phyloP scores from a whole-genome alignment of 2,797 vertebrate genomes.

The Coendou prehensilis region DNA sequence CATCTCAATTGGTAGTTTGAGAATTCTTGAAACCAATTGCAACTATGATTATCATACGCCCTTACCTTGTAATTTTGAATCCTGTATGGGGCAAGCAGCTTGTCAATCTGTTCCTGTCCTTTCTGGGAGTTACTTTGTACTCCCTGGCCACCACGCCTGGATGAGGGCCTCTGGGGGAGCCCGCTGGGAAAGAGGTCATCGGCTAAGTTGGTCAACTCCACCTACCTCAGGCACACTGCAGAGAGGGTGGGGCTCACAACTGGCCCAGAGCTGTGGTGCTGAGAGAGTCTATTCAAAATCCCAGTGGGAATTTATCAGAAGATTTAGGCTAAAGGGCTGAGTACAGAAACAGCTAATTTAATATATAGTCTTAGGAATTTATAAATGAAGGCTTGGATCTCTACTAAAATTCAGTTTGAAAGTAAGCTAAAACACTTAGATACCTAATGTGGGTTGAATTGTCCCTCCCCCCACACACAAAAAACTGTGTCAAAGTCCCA shows the following conservation, averaged over 20 bases:
- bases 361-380: not conserved
- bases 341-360: not conserved
- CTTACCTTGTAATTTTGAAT: conserved; percentile 54
- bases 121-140: not conserved
- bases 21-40: conserved; percentile 46
- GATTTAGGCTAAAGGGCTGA: not conserved
- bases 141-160: not conserved
- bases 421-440: not conserved
- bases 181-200: not conserved
- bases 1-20: conserved; percentile 18
- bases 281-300: not conserved
- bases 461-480: fast-evolving
- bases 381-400: conserved; percentile 1
- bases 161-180: not conserved
- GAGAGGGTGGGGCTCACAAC: not conserved
- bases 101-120: not conserved
- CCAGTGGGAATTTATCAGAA: not conserved
- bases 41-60: not conserved
- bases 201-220: not conserved
- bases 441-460: not conserved
- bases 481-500: not conserved
- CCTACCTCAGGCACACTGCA: not conserved
- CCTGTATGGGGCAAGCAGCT: not conserved
- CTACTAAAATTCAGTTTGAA: conserved; percentile 12
- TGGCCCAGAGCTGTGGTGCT: not conserved